Conservation (phyloP, 2,113 vertebrate species). For the Onychorhynchus coronatus region DNA sequence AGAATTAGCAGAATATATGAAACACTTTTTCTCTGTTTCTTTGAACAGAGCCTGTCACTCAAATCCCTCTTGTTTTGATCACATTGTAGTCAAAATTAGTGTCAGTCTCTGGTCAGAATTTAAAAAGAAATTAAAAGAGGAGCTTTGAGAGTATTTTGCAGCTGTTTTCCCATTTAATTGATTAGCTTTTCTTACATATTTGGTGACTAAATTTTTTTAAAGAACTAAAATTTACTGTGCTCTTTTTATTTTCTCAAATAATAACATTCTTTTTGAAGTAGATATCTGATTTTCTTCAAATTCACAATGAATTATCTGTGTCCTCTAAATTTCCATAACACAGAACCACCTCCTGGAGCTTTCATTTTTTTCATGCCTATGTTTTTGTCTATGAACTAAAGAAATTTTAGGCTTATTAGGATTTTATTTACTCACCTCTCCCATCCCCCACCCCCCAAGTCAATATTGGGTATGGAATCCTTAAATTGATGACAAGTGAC, state of each 20-base stretch:
- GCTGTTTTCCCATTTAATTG: not conserved
- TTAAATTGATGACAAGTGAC: not conserved
- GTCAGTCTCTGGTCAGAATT: not conserved
- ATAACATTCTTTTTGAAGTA: not conserved
- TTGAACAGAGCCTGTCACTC: not conserved
- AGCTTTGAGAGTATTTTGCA: not conserved
- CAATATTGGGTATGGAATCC: not conserved
- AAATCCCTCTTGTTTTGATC: not conserved
- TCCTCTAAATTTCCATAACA: not conserved
- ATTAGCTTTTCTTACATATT: not conserved
- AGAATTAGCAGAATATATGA: not conserved
- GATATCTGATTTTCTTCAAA: not conserved
- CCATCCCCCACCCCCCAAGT: accelerated
- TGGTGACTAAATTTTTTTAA: not conserved
- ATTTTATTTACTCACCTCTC: not conserved
- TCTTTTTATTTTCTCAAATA: not conserved
- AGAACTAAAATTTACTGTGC: not conserved
- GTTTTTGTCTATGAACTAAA: not conserved
- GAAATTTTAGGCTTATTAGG: accelerated
- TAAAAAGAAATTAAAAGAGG: not conserved
- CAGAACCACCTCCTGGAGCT: not conserved
- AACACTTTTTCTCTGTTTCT: not conserved
- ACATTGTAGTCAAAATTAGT: not conserved
- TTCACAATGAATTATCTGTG: not conserved
- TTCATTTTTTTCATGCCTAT: accelerated